Conservation (phyloP, 2,797 vertebrate genomes). For the Typhlichthys eigenmanni region DNA sequence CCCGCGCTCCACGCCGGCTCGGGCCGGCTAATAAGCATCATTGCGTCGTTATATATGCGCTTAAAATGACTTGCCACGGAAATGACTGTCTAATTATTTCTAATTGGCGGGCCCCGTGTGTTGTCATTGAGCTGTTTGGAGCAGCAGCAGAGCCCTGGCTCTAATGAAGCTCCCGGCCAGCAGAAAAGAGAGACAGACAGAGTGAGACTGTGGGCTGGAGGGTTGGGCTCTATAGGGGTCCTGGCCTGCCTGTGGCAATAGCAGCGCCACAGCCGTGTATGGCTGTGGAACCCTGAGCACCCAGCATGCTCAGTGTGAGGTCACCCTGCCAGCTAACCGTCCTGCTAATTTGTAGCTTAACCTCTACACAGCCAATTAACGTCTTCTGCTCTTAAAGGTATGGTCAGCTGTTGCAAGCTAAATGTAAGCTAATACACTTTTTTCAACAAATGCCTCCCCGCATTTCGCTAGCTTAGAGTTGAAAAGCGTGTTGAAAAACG, state of each 20-base stretch:
- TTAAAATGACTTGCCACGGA: slow-evolving; percentile 98
- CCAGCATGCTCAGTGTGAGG: slow-evolving; percentile 42
- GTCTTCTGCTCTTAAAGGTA: slow-evolving; percentile 60
- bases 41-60: slow-evolving; percentile 99
- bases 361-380: slow-evolving; percentile 47
- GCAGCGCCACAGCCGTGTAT: slow-evolving; percentile 53
- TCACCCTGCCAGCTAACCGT: slow-evolving; percentile 64
- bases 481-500: too few species aligned
- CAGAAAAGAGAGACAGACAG: slow-evolving; percentile 46
- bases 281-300: slow-evolving; percentile 39
- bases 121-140: slow-evolving; percentile 97
- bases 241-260: slow-evolving; percentile 46
- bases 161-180: slow-evolving; percentile 89
- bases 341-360: slow-evolving; percentile 2
- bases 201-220: slow-evolving; percentile 18
- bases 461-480: too few species aligned
- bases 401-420: too few species aligned
- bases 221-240: neutral
- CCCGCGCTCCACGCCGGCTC: slow-evolving; percentile 78
- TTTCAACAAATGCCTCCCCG: too few species aligned
- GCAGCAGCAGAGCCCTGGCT: slow-evolving; percentile 86
- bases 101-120: slow-evolving; percentile 98
- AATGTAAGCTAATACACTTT: too few species aligned
- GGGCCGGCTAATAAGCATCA: slow-evolving; percentile 97
- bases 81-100: slow-evolving; percentile 99